phyloP scores from a whole-genome alignment of 2,888 invertebrate genomes.

The Mayetiola destructor region DNA sequence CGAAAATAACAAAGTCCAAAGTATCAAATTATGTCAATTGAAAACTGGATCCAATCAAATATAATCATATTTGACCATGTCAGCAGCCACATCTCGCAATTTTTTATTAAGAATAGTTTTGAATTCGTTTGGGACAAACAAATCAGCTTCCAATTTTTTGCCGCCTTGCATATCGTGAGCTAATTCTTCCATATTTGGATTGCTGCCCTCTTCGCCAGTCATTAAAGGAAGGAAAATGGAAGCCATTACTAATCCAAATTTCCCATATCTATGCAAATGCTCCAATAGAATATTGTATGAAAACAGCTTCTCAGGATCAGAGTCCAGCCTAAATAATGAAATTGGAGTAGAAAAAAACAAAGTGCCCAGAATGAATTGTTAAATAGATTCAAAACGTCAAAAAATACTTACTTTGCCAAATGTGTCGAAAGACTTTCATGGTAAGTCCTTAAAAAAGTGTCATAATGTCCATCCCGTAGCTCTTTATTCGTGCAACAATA shows the following conservation, averaged over 20 bases:
- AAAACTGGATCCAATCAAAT: no score
- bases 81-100: background rate
- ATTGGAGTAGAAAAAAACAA: background rate
- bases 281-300: constrained; percentile 23
- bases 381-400: background rate
- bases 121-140: background rate
- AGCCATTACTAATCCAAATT: constrained; percentile 23
- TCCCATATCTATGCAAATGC: constrained; percentile 25
- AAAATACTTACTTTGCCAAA: constrained; percentile 18
- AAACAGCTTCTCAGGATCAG: constrained; percentile 23
- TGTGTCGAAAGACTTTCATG: constrained; percentile 22
- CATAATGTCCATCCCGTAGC: constrained; percentile 26
- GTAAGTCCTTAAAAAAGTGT: constrained; percentile 25
- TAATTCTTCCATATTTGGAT: background rate
- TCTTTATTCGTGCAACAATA: constrained; percentile 27
- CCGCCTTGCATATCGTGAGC: background rate
- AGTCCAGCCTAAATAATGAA: constrained; percentile 15
- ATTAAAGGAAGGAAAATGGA: background rate
- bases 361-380: background rate
- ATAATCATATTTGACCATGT: background rate
- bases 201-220: background rate
- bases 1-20: background rate
- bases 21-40: no score
- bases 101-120: background rate
- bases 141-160: background rate